Conservation (phyloP, 1,140 invertebrate genomes). For the Delia radicum region DNA sequence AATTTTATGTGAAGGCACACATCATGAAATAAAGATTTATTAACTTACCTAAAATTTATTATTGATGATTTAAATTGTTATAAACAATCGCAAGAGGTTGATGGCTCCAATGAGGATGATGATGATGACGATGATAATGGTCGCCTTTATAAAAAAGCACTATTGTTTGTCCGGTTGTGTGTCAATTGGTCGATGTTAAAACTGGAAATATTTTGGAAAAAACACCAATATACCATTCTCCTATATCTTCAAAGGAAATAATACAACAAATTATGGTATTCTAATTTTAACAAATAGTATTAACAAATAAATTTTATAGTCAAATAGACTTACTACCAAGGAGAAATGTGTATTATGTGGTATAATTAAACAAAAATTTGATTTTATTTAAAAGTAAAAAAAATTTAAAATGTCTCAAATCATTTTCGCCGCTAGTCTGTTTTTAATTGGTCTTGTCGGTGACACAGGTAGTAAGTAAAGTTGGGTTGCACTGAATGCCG, state of each 20-base stretch:
- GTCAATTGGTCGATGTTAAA: neutral
- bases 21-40: no score
- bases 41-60: slow-evolving; percentile 9
- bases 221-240: no score
- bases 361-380: slow-evolving; percentile 6
- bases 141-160: no score
- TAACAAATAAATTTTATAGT: neutral
- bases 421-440: slow-evolving; percentile 10
- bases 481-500: neutral
- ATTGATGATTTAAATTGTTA: neutral
- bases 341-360: neutral
- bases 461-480: slow-evolving; percentile 1
- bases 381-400: slow-evolving; percentile 5
- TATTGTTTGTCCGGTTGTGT: neutral
- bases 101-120: neutral
- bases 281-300: no score
- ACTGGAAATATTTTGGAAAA: no score
- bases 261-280: no score
- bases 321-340: no score
- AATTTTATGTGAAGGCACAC: neutral
- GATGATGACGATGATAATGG: neutral
- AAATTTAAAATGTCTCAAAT: slow-evolving; percentile 17
- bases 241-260: no score
- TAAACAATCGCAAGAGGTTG: neutral
- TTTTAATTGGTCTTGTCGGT: neutral